A percentile compares a stretch with the other conserved stretches of the same genome.
Evolutionary conservation across 2,797 vertebrate species (phyloP).

Genomic region (Neosilurus mollespiculum): DNA sequence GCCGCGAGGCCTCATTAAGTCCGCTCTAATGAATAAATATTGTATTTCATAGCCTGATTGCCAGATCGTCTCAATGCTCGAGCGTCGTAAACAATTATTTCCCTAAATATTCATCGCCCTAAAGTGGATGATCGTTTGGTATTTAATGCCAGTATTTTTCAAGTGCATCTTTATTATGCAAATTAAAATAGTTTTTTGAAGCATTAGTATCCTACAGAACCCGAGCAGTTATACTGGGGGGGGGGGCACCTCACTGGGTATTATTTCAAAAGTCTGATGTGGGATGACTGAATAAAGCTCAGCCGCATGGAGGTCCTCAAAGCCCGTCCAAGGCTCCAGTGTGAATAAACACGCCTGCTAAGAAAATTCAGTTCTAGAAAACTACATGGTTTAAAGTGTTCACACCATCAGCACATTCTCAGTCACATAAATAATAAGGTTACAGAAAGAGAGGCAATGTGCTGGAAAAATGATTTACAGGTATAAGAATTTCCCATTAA

Average conservation of each 20-base stretch:
- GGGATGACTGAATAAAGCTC: constrained; percentile 3
- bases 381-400: not conserved
- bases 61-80: constrained; percentile 99
- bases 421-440: not conserved
- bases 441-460: constrained; percentile 48
- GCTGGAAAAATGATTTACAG: constrained; percentile 81
- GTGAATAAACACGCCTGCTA: constrained; percentile 2
- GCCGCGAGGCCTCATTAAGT: constrained; percentile 99
- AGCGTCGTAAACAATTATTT: constrained; percentile 99
- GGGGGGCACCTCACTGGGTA: not conserved
- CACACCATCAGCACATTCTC: not conserved
- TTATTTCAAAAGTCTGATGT: not conserved
- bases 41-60: constrained; percentile 99
- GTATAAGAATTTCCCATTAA: constrained; percentile 80
- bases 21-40: constrained; percentile 99
- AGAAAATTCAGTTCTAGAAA: constrained; percentile 7
- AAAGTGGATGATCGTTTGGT: constrained; percentile 89
- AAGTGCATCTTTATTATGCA: constrained; percentile 85
- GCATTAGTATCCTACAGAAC: constrained; percentile 62
- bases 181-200: constrained; percentile 78
- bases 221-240: constrained; percentile 47
- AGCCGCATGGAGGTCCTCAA: not conserved
- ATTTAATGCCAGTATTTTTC: constrained; percentile 82
- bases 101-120: constrained; percentile 96
- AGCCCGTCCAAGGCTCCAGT: not conserved